Evolutionary conservation across 2,113 vertebrate species (phyloP).

Genomic region (Maylandia zebra): DNA sequence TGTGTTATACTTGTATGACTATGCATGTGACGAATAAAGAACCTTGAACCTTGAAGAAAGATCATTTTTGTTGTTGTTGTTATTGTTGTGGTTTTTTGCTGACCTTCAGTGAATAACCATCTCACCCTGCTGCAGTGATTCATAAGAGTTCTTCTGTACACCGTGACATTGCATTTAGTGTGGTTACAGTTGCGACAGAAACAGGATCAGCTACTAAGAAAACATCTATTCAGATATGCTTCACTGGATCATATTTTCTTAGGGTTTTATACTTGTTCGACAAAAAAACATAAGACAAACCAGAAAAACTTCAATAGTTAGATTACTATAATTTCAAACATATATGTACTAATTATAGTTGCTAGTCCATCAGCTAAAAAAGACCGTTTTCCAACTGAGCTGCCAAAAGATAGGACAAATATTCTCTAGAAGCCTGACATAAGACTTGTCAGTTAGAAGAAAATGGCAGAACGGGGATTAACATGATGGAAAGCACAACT

Average conservation of each 20-base stretch:
- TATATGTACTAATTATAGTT: neutral
- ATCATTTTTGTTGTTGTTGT: neutral
- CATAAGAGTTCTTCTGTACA: neutral
- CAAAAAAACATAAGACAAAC: neutral
- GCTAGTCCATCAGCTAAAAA: neutral
- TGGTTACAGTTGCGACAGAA: neutral
- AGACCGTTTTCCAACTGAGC: neutral
- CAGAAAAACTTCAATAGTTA: neutral
- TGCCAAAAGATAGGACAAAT: neutral
- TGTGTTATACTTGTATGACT: neutral
- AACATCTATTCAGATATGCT: neutral
- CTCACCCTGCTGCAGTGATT: neutral
- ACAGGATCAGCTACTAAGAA: neutral
- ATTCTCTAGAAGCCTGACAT: fast-evolving
- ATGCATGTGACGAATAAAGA: neutral
- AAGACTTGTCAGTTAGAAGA: neutral
- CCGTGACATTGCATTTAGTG: neutral
- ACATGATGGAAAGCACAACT: neutral
- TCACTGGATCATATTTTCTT: neutral
- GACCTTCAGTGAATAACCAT: neutral
- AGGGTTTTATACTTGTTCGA: neutral
- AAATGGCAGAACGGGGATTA: neutral
- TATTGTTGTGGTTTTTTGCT: neutral
- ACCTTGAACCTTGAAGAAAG: neutral
- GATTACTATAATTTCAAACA: neutral